Evolutionary conservation across 2,888 invertebrate species (phyloP).

Genomic region (Coelinius sp.): DNA sequence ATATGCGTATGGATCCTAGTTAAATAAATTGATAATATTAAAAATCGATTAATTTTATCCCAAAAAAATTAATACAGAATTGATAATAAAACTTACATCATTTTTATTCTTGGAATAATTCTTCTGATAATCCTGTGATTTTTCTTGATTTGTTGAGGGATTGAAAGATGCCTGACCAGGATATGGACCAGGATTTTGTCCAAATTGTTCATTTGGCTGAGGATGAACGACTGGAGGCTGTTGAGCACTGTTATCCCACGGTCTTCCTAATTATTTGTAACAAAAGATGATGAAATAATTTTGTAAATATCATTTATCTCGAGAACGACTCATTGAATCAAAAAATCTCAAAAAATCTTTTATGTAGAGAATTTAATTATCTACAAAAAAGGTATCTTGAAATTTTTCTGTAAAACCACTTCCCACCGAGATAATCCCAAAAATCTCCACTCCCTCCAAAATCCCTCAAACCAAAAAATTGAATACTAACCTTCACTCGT

Average conservation of each 20-base stretch:
- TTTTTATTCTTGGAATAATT: constrained; percentile 60
- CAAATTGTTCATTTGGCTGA: constrained; percentile 13
- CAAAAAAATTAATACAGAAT: not conserved
- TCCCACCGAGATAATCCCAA: too few species aligned
- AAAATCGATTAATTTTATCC: not conserved
- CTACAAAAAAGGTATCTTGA: not conserved
- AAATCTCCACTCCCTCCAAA: too few species aligned
- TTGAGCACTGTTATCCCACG: constrained; percentile 60
- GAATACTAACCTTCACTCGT: constrained; percentile 71
- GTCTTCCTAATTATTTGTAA: constrained; percentile 59
- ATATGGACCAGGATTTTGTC: not conserved
- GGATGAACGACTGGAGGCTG: constrained; percentile 46
- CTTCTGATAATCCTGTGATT: constrained; percentile 55
- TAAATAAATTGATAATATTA: constrained; percentile 28
- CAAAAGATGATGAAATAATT: too few species aligned
- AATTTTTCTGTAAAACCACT: too few species aligned
- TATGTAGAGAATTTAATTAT: constrained; percentile 1
- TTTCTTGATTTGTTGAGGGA: constrained; percentile 32
- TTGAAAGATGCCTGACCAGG: constrained; percentile 41
- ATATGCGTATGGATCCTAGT: constrained; percentile 67
- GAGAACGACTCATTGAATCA: too few species aligned
- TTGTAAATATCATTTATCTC: too few species aligned
- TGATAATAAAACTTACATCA: constrained; percentile 57
- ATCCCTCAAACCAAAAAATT: too few species aligned
- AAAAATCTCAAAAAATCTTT: not conserved